phyloP scores from a whole-genome alignment of 1,140 invertebrate species.

The Cheumatopsyche charites region DNA sequence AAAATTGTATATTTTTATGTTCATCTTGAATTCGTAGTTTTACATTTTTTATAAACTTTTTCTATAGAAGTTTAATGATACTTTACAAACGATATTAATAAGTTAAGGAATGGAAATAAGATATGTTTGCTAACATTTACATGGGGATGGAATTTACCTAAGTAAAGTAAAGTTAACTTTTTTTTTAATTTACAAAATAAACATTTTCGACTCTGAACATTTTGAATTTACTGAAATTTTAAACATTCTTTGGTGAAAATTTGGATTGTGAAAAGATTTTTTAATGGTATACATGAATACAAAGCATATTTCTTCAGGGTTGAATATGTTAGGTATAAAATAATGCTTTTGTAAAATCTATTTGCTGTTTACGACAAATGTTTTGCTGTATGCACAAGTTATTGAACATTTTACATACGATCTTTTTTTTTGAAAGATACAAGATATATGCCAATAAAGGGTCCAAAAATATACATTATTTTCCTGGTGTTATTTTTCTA shows the following conservation, averaged over 20 bases:
- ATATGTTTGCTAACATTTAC: constrained; percentile 8
- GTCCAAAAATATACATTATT: constrained; percentile 38
- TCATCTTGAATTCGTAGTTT: constrained; percentile 20
- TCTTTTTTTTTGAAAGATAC: constrained; percentile 15
- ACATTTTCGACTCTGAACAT: too few relatives aligned
- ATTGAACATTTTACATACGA: background rate
- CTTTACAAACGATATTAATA: constrained; percentile 20
- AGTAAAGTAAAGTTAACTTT: too few relatives aligned
- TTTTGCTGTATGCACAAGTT: background rate
- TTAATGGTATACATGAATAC: background rate
- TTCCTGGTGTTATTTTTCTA: constrained; percentile 35
- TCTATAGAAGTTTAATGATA: constrained; percentile 16
- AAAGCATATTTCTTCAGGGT: background rate
- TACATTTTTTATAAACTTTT: constrained; percentile 27
- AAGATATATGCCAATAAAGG: constrained; percentile 33
- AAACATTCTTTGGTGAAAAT: too few relatives aligned
- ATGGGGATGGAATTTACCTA: background rate
- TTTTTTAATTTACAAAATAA: too few relatives aligned
- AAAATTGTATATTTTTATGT: constrained; percentile 26
- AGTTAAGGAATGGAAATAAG: constrained; percentile 3
- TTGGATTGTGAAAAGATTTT: too few relatives aligned
- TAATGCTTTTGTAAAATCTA: too few relatives aligned
- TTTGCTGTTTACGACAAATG: background rate
- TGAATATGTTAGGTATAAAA: too few relatives aligned
- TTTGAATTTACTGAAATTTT: too few relatives aligned